Conservation (phyloP, 2,113 vertebrate genomes). For the Baryphthengus martii region DNA sequence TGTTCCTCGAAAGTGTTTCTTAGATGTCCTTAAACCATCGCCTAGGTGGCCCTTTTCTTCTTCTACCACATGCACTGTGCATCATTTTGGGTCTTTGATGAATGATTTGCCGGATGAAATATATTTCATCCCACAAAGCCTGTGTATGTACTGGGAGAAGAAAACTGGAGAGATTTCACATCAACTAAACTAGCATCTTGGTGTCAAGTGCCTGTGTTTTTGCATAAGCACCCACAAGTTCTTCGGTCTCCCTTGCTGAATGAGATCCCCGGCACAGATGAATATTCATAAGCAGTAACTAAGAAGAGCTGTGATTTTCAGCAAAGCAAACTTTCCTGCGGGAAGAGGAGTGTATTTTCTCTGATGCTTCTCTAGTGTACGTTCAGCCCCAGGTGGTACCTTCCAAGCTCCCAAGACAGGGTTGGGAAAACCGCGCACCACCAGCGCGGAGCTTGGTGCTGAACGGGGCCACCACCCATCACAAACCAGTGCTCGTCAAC, state of each 20-base stretch:
- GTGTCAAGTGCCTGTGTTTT: slow-evolving; percentile 9
- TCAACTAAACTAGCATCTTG: not conserved
- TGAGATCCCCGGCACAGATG: not conserved
- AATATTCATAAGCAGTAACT: slow-evolving; percentile 32
- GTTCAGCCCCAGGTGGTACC: not conserved
- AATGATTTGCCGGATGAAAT: not conserved
- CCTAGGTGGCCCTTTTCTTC: not conserved
- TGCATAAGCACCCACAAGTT: slow-evolving; percentile 38
- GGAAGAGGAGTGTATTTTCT: not conserved
- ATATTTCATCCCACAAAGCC: not conserved
- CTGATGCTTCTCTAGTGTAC: not conserved
- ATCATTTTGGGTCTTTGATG: not conserved
- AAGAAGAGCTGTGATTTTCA: slow-evolving; percentile 7
- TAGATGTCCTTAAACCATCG: not conserved
- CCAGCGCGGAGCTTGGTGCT: rapidly evolving
- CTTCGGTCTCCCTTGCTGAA: not conserved
- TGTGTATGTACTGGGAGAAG: not conserved
- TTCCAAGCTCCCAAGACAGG: not conserved
- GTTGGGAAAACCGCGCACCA: rapidly evolving
- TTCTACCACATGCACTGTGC: not conserved
- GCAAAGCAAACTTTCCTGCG: not conserved
- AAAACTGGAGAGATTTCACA: slow-evolving; percentile 1
- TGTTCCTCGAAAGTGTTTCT: not conserved
- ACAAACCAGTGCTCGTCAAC: not conserved
- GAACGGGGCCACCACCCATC: not conserved